Conservation (phyloP, 2,888 invertebrate species). For the Apeira syringaria region DNA sequence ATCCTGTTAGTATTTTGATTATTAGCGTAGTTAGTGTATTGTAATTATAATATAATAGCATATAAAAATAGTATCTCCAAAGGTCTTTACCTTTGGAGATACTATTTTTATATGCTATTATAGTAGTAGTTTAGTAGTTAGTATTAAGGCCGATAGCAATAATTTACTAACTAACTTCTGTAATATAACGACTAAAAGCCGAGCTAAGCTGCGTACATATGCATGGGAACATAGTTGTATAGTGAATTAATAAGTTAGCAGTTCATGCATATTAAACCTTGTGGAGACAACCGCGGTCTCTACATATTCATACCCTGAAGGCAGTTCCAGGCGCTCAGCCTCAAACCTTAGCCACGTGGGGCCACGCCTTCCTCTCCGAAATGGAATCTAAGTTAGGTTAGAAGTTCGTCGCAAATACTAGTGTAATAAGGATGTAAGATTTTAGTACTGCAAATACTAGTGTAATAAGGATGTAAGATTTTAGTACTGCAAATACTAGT, state of each 20-base stretch:
- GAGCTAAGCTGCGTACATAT: conserved; percentile 22
- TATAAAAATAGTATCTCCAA: too few species aligned
- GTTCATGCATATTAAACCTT: conserved; percentile 65
- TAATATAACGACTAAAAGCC: background rate
- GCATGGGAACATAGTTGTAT: conserved; percentile 40
- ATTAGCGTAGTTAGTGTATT: too few species aligned
- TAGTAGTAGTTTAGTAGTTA: too few species aligned
- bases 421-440: background rate
- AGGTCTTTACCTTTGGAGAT: too few species aligned
- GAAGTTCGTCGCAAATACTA: background rate
- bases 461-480: too few species aligned
- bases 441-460: too few species aligned
- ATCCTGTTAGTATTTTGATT: too few species aligned
- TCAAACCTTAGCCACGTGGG: conserved; percentile 2
- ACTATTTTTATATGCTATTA: too few species aligned
- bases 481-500: too few species aligned
- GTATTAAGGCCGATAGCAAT: background rate
- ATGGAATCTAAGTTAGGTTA: conserved; percentile 1
- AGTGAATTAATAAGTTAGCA: conserved; percentile 64
- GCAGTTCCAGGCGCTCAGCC: conserved; percentile 13
- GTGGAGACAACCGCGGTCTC: conserved; percentile 45
- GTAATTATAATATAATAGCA: too few species aligned
- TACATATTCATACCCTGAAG: conserved; percentile 57
- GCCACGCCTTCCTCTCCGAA: background rate
- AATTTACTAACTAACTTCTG: too few species aligned